Evolutionary conservation across 1,140 invertebrate species (phyloP).

Genomic region (Helicoverpa zea): DNA sequence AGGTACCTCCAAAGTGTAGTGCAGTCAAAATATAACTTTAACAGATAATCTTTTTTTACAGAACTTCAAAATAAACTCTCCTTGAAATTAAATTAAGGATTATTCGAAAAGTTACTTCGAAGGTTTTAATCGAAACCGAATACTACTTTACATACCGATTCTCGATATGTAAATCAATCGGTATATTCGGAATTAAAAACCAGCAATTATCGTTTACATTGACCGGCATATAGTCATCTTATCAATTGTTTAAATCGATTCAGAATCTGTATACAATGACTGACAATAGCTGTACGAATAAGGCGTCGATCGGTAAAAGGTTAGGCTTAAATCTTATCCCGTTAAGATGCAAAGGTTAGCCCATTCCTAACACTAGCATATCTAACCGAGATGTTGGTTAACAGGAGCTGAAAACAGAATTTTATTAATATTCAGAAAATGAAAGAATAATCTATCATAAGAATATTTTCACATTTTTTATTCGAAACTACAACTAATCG

Average conservation of each 20-base stretch:
- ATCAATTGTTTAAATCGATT: conserved; percentile 57
- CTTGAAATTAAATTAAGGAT: background rate
- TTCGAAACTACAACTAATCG: background rate
- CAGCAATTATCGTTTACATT: conserved; percentile 20
- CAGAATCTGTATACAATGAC: conserved; percentile 58
- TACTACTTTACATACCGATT: conserved; percentile 34
- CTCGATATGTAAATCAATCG: conserved; percentile 44
- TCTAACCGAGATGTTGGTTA: background rate
- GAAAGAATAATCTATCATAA: too few relatives aligned
- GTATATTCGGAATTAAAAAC: conserved; percentile 38
- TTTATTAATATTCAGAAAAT: background rate
- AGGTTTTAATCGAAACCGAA: conserved; percentile 5
- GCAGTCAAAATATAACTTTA: too few relatives aligned
- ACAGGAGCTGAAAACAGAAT: background rate
- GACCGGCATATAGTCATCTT: conserved; percentile 3
- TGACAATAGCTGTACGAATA: conserved; percentile 13
- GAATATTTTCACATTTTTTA: background rate
- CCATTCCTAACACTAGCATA: background rate
- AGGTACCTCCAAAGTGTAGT: too few relatives aligned
- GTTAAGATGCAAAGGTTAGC: background rate
- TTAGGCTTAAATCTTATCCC: background rate
- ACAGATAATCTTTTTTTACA: too few relatives aligned
- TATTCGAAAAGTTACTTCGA: background rate
- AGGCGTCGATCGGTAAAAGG: background rate
- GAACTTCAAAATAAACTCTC: too few relatives aligned